A percentile compares a stretch with the other conserved stretches of the same genome.
Conservation (phyloP, 2,797 vertebrate species). For the Acrocephalus scirpaceus region DNA sequence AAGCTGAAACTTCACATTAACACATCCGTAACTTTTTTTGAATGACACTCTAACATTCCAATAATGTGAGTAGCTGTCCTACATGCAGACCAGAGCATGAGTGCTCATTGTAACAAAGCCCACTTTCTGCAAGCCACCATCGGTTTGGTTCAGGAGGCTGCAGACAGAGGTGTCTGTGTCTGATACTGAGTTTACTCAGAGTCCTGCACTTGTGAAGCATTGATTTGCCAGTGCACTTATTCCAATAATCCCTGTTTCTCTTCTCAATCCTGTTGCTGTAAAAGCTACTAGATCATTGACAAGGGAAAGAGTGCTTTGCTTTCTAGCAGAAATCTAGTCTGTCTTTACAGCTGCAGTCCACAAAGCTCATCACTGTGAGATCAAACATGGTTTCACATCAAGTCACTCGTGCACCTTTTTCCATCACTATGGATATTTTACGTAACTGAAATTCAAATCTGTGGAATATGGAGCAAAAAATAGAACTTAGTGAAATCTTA, state of each 20-base stretch:
- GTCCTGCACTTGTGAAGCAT: background rate
- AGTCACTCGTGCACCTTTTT: background rate
- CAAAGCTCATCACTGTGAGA: background rate
- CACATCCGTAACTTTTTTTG: background rate
- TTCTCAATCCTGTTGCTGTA: background rate
- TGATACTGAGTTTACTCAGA: background rate
- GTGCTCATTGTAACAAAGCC: background rate
- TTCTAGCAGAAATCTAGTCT: background rate
- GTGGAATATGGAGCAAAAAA: background rate
- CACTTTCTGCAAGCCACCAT: background rate
- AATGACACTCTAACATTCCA: background rate
- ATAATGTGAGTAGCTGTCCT: background rate
- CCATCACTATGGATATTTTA: background rate
- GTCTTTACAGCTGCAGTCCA: background rate
- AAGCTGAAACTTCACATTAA: background rate
- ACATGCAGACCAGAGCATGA: background rate
- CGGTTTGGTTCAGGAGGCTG: background rate
- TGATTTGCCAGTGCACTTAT: background rate
- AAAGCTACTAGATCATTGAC: background rate
- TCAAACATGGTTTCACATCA: background rate
- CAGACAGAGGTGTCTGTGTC: background rate
- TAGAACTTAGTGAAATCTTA: background rate
- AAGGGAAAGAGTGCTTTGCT: background rate
- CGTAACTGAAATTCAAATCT: background rate
- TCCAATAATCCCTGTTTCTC: background rate